Evolutionary conservation across 2,113 vertebrate species (phyloP), one percentile per base, ranked within the genome.

Genomic region (Seriola rivoliana): DNA sequence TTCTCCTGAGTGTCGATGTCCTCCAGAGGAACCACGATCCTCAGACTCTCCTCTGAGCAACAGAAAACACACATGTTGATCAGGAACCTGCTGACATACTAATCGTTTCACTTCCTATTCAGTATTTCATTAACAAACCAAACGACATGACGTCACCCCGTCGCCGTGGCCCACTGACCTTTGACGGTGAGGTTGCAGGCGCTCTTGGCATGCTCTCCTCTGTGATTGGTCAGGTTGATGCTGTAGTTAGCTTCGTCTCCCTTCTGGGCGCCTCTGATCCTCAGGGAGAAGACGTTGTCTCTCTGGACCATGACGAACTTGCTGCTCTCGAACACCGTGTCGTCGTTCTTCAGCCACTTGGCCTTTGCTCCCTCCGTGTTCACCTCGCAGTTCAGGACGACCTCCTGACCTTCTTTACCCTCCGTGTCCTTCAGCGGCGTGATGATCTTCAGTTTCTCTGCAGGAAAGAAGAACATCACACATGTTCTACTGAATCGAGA

Each of bases 1-100:
- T 99, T 99, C 91, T 99, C 98, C 95, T 98, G 98, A 32, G 98
- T 99, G 94, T 99, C 98, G 63, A 97, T 94, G 84, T 99, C 98
- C 92, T 98, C 96, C 83, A 97, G 96, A 71, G 98, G 98, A 59
- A 97, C 97, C 79, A 98, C 70, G 52, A 99, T 98, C 92, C 91
- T 96, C 74, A 99, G 95, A 79, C 97, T 97, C 91, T 99, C 98
- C 95, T 97, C 98, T 99, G 96, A 90, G 84, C 3, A 52, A 71
- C 19, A 78, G 32, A 80, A 11, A 54, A 21, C 1, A 50, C 2
- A 52, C 16, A 32, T 0, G 8, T n/a, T 50, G 38, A 38, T 9
- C 40, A 42, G 40, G 6, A 38, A 8, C 38, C 38, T 29, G 38
- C 38, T 1, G 38, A 29, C 29, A 29, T 29, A 29, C 29, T 29